Percentiles rank a stretch among this genome's conserved stretches.
These are phyloP conservation scores for Acleris cristana DNA, from an alignment of 2,888 invertebrate genomes.

Conservation along the genomic window DNA sequence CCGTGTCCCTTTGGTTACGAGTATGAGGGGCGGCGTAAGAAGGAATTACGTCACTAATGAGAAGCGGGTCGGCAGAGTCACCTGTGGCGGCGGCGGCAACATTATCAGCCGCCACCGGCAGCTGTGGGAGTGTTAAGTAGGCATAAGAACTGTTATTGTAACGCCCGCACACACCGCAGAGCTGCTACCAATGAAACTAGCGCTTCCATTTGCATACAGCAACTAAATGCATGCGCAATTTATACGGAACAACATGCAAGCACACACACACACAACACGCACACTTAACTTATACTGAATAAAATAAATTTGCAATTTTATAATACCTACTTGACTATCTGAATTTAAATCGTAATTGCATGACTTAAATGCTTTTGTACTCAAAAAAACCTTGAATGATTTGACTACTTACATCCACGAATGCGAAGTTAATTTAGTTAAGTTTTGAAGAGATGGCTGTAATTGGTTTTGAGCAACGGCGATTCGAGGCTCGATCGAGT, in stretches of 20 bases:
- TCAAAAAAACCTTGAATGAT: too few relatives aligned
- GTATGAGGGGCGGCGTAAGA: conserved; percentile 31
- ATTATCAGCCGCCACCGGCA: conserved; percentile 21
- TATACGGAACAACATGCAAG: neutral
- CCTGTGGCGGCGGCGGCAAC: conserved; percentile 23
- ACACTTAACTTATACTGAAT: too few relatives aligned
- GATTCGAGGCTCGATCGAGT: conserved; percentile 43
- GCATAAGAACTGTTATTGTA: conserved; percentile 32
- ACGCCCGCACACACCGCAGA: conserved; percentile 8
- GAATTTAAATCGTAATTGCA: too few relatives aligned
- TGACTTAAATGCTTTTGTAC: too few relatives aligned
- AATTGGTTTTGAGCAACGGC: too few relatives aligned
- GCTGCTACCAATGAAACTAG: conserved; percentile 16
- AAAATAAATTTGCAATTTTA: neutral
- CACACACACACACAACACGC: too few relatives aligned
- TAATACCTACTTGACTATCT: too few relatives aligned
- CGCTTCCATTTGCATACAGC: neutral
- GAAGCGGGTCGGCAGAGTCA: conserved; percentile 21
- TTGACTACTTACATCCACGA: too few relatives aligned
- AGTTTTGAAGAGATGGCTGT: too few relatives aligned
- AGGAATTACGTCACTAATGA: conserved; percentile 22
- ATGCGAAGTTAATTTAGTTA: too few relatives aligned
- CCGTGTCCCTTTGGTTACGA: conserved; percentile 25
- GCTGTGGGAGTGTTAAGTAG: conserved; percentile 18
- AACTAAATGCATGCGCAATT: neutral